Percentiles rank a stretch among this genome's conserved stretches.
Conservation (phyloP, 2,888 invertebrate species). For the Neelides folsomi region DNA sequence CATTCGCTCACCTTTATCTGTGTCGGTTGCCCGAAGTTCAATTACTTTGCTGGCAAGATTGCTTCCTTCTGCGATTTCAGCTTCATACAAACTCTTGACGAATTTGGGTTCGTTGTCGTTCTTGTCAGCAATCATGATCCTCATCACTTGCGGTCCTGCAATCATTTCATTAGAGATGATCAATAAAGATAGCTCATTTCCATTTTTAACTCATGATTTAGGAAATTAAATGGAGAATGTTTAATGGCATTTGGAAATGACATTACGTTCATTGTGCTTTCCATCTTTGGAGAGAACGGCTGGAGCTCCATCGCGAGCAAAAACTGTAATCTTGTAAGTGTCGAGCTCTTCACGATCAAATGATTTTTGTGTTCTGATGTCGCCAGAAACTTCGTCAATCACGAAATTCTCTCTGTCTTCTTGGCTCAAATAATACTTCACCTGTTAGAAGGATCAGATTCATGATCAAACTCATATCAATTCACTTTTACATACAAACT, state of each 20-base stretch:
- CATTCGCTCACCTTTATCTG: conserved; percentile 53
- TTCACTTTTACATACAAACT: background rate
- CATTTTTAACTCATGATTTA: too few species aligned
- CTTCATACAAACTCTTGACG: conserved; percentile 48
- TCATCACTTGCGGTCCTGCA: conserved; percentile 61
- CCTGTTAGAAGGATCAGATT: conserved; percentile 2
- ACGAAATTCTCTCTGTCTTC: conserved; percentile 56
- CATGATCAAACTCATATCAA: background rate
- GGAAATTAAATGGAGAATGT: background rate
- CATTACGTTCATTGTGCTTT: conserved; percentile 53
- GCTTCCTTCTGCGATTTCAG: conserved; percentile 54
- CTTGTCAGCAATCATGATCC: conserved; percentile 84
- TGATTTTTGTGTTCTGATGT: conserved; percentile 62
- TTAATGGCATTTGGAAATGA: background rate
- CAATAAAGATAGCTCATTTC: too few species aligned
- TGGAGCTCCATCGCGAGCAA: conserved; percentile 77
- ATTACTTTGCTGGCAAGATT: conserved; percentile 70
- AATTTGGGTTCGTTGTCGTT: conserved; percentile 92
- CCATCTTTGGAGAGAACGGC: conserved; percentile 47
- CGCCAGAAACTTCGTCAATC: conserved; percentile 73
- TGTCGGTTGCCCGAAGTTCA: conserved; percentile 74
- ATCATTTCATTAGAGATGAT: background rate
- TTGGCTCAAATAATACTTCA: conserved; percentile 53
- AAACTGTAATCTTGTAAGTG: conserved; percentile 77
- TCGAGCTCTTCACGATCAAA: conserved; percentile 79